A percentile compares a stretch with the other conserved stretches of the same genome.
phyloP scores from a whole-genome alignment of 1,140 invertebrate species.

The Gryon sp. region DNA sequence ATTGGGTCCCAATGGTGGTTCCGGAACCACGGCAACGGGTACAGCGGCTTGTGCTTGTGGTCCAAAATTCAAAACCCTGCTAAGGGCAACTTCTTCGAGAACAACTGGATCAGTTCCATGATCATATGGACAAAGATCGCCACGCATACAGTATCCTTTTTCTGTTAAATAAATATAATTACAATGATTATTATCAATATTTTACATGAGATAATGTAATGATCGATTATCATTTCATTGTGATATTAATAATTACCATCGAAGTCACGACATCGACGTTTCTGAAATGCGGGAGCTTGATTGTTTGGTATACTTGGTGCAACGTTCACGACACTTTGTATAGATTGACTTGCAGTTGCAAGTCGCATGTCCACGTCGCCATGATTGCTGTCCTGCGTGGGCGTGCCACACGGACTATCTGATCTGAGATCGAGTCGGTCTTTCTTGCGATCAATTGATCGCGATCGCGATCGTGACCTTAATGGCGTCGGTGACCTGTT shows the following conservation, averaged over 20 bases:
- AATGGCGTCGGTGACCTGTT: constrained; percentile 80
- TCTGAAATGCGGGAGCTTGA: constrained; percentile 75
- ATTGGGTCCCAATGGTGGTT: constrained; percentile 74
- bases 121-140: constrained; percentile 96
- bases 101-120: constrained; percentile 97
- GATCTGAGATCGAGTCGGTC: constrained; percentile 71
- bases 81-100: constrained; percentile 88
- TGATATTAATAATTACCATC: constrained; percentile 85
- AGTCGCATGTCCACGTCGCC: constrained; percentile 82
- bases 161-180: constrained; percentile 81
- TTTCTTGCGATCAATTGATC: constrained; percentile 75
- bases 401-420: constrained; percentile 79
- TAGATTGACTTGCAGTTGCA: constrained; percentile 80
- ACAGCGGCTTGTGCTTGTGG: constrained; percentile 78
- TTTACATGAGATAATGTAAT: no score
- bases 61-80: constrained; percentile 81
- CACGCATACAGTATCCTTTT: constrained; percentile 96
- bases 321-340: constrained; percentile 80
- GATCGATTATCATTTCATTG: no score
- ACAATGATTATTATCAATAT: no score
- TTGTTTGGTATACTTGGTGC: constrained; percentile 70
- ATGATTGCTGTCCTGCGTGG: constrained; percentile 82
- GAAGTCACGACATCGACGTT: constrained; percentile 86
- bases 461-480: constrained; percentile 75
- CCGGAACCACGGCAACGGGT: constrained; percentile 72